Base-by-base conservation (phyloP, 35 echinoderm and acorn worm species). In the Chiridota heheva region DNA sequence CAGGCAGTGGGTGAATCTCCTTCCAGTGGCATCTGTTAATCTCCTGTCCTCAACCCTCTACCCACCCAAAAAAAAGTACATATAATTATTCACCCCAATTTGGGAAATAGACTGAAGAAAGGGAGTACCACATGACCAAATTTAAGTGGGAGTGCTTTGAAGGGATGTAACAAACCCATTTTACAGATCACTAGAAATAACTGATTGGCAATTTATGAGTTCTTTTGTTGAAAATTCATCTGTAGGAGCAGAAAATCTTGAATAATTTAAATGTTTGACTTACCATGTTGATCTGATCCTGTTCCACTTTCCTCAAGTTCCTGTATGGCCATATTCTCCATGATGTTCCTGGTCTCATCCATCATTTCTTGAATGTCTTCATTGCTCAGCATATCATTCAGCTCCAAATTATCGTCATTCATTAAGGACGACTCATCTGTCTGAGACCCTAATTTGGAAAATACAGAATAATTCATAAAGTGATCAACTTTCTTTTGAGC, bases 301-400 rank as follows among this genome's bases (percentile, higher is more conserved):
- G 7, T 26, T 5, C 25, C 7, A 27, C 26, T 72, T 44, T 72
- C 68, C n/a, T 29, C 18, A 36, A 72, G 28, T 70, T 62, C 44
- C 63, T 53, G 13, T 5, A 70, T 46, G 56, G 63, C 78, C 40
- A n/a, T n/a, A n/a, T 82, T 69, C 55, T 60, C 60, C 31, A 87
- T 70, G 16, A 87, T 40, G 0, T 60, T 73, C 15, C 83, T 79
- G 1, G 87, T 78, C 45, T 89, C 78, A 57, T 89, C 67, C 20
- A 83, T 40, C 10, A 89, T 82, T 29, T 89, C 87, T 8, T 83
- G 67, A 56, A 89, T 82, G 42, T 89, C 87, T 20, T 72, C 69
- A 15, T 40, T 45, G 40, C 69, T 72, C 4, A 72, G 41, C 24
- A 72, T 46, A 22, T 42, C 40, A 28, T n/a, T n/a, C n/a, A n/a